These are phyloP conservation scores for Bombus superbus DNA, from an alignment of 1,140 invertebrate species.

Conservation along the genomic window DNA sequence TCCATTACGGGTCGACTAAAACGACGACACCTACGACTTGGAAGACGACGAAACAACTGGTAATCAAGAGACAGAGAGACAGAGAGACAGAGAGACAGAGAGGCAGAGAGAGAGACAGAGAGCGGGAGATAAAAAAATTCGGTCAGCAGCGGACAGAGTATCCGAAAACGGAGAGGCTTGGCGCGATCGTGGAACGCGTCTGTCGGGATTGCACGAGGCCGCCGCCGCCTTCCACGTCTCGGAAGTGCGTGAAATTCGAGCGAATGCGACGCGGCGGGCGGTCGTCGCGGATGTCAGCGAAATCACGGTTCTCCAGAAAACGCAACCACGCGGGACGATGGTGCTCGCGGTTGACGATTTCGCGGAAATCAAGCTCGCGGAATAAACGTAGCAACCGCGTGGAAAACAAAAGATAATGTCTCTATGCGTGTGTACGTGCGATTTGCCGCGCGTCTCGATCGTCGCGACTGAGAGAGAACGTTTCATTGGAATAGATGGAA, in stretches of 20 bases:
- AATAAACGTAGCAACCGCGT: neutral
- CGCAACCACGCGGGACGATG: constrained; percentile 33
- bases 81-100: neutral
- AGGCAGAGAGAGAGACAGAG: neutral
- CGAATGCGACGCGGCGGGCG: constrained; percentile 10
- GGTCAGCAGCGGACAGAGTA: neutral
- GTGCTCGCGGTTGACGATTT: constrained; percentile 18
- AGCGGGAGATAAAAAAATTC: neutral
- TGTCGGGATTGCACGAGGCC: neutral
- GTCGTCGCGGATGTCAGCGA: constrained; percentile 12
- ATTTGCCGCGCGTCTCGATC: neutral
- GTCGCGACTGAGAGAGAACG: neutral
- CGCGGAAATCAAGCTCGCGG: constrained; percentile 43
- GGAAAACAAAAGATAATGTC: constrained; percentile 29
- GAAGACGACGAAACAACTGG: neutral
- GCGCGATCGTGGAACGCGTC: neutral
- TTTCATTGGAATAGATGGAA: constrained; percentile 36
- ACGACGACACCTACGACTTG: neutral
- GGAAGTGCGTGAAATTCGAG: constrained; percentile 21
- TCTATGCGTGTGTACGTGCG: no score
- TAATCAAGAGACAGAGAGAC: neutral
- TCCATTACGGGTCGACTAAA: neutral
- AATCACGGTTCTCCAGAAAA: constrained; percentile 29
- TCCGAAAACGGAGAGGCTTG: neutral
- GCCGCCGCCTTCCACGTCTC: no score